These are phyloP conservation scores for Elymnias hypermnestra DNA, from an alignment of 1,140 invertebrate genomes.

Conservation along the genomic window DNA sequence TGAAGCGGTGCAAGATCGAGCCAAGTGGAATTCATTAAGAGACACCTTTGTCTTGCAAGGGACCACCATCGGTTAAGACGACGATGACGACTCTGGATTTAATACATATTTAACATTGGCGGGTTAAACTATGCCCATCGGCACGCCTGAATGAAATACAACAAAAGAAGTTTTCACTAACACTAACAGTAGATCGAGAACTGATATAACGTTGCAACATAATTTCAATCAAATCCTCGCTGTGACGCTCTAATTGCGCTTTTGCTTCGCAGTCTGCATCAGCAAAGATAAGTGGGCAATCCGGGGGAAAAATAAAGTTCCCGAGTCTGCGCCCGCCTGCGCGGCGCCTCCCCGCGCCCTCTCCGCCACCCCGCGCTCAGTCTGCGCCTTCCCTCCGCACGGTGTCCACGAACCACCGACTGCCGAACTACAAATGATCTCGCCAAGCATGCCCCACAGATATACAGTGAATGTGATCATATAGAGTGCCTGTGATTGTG, in stretches of 20 bases:
- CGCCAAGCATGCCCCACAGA: slow-evolving; percentile 24
- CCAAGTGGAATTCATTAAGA: no score
- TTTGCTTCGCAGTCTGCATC: slow-evolving; percentile 47
- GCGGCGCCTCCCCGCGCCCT: slow-evolving; percentile 34
- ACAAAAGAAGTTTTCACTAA: no score
- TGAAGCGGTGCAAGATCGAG: no score
- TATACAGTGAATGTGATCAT: slow-evolving; percentile 14
- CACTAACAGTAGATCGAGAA: slow-evolving; percentile 3
- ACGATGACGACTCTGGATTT: no score
- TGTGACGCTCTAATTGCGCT: slow-evolving; percentile 45
- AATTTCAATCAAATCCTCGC: slow-evolving; percentile 16
- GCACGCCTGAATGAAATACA: no score
- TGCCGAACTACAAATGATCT: slow-evolving; percentile 10
- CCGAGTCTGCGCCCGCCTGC: slow-evolving; percentile 36
- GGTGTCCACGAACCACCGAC: slow-evolving; percentile 14
- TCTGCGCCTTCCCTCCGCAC: slow-evolving; percentile 30
- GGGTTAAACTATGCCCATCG: no score
- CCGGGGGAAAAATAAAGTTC: slow-evolving; percentile 57
- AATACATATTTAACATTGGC: no score
- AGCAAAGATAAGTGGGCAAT: slow-evolving; percentile 57
- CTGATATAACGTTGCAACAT: background rate
- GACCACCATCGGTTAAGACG: no score
- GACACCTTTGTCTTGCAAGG: no score
- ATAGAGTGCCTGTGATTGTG: slow-evolving; percentile 27
- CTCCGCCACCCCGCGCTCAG: slow-evolving; percentile 29